Evolutionary conservation across 2,888 invertebrate genomes (phyloP).

Genomic region (Acanthosepion lycidas): DNA sequence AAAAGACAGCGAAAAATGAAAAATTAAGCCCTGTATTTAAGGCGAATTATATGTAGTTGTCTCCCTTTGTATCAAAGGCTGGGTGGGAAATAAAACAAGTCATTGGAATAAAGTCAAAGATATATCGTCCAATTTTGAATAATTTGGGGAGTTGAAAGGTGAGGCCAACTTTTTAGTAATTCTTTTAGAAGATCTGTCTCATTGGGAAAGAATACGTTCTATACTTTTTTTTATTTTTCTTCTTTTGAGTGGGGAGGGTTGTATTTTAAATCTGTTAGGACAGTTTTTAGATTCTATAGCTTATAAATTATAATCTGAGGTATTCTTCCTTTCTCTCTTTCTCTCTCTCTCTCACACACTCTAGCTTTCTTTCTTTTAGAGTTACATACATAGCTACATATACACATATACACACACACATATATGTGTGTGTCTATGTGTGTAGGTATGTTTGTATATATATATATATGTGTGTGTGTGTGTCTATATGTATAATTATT

Average conservation of each 20-base stretch:
- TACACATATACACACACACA: not conserved
- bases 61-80: not conserved
- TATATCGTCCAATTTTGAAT: not conserved
- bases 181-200: not conserved
- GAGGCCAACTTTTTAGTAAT: not conserved
- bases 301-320: not conserved
- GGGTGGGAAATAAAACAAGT: not conserved
- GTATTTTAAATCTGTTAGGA: not conserved
- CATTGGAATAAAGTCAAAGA: not conserved
- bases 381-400: not conserved
- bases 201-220: not conserved
- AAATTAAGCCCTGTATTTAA: constrained; percentile 15
- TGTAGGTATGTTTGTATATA: not conserved
- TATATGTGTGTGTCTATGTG: not conserved
- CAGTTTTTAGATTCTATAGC: not conserved
- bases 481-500: not conserved
- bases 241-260: not conserved
- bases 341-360: not conserved
- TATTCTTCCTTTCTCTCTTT: not conserved
- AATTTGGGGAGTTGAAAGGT: not conserved
- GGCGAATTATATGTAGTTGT: not conserved
- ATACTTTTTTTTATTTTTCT: not conserved
- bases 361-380: not conserved
- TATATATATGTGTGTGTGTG: not conserved
- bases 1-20: not conserved